These are phyloP conservation scores for Dryomyza anilis DNA, from an alignment of 2,888 invertebrate species.

Conservation along the genomic window DNA sequence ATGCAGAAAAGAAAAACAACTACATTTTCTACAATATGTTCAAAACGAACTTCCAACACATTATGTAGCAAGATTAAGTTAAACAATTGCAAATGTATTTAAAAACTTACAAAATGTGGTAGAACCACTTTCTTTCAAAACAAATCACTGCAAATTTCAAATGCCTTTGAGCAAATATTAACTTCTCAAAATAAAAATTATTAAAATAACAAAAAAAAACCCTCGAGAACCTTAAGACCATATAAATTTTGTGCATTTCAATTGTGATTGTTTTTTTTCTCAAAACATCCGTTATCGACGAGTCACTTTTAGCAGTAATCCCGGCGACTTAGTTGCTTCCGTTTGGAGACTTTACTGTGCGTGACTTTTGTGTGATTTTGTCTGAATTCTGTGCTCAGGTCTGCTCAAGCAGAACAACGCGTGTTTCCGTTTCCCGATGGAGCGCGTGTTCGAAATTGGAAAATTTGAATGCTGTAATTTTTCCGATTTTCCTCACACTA, in stretches of 20 bases:
- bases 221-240: too few species aligned
- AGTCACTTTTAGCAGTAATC: conserved; percentile 45
- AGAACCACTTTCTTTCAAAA: too few species aligned
- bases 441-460: not conserved
- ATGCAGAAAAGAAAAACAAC: too few species aligned
- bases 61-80: too few species aligned
- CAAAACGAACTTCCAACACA: too few species aligned
- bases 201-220: too few species aligned
- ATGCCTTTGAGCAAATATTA: too few species aligned
- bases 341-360: conserved; percentile 34
- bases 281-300: conserved; percentile 50
- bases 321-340: conserved; percentile 37
- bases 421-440: not conserved
- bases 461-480: not conserved
- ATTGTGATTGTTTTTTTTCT: conserved; percentile 44
- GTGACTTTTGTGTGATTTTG: conserved; percentile 35
- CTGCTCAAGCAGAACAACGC: not conserved
- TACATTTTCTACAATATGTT: too few species aligned
- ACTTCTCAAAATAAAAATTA: too few species aligned
- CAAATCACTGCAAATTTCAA: too few species aligned
- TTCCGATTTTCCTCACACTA: not conserved
- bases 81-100: too few species aligned
- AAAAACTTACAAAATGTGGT: too few species aligned
- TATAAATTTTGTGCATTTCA: conserved; percentile 16
- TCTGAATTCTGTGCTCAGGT: not conserved